A percentile compares a stretch with the other conserved stretches of the same genome.
phyloP scores from a whole-genome alignment of 2,888 invertebrate genomes.

The Norana najaformis region DNA sequence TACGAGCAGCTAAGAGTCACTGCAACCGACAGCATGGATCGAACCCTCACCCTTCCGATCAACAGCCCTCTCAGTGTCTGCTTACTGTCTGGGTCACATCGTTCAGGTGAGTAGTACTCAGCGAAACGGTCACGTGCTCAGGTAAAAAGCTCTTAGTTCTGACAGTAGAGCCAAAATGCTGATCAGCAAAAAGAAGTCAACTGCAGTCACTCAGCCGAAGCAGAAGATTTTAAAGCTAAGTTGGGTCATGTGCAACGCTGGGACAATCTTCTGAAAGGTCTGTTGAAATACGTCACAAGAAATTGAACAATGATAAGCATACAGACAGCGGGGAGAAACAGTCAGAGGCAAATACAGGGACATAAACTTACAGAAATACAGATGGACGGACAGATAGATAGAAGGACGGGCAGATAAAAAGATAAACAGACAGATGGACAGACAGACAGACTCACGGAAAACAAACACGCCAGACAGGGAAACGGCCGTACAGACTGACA shows the following conservation, averaged over 20 bases:
- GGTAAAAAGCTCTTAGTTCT: neutral
- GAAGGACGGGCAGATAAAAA: neutral
- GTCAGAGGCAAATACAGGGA: neutral
- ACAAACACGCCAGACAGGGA: too few species aligned
- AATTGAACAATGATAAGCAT: neutral
- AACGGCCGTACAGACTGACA: too few species aligned
- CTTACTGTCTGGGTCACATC: neutral
- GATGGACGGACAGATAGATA: neutral
- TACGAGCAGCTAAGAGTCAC: neutral
- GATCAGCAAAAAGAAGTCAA: neutral
- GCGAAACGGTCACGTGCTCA: neutral
- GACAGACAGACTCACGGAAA: too few species aligned
- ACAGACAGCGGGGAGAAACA: neutral
- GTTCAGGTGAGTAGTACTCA: neutral
- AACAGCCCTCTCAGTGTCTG: neutral
- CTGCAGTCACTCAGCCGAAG: neutral
- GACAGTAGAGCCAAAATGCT: neutral
- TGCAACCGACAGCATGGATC: constrained; percentile 5
- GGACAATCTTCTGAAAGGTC: neutral
- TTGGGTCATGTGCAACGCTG: neutral
- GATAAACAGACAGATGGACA: too few species aligned
- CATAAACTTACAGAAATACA: neutral
- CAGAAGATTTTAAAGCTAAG: neutral
- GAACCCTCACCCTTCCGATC: constrained; percentile 15
- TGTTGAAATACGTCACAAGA: neutral